Base-by-base conservation (phyloP, 2,888 invertebrate species). In the Brachyopa scutellaris region DNA sequence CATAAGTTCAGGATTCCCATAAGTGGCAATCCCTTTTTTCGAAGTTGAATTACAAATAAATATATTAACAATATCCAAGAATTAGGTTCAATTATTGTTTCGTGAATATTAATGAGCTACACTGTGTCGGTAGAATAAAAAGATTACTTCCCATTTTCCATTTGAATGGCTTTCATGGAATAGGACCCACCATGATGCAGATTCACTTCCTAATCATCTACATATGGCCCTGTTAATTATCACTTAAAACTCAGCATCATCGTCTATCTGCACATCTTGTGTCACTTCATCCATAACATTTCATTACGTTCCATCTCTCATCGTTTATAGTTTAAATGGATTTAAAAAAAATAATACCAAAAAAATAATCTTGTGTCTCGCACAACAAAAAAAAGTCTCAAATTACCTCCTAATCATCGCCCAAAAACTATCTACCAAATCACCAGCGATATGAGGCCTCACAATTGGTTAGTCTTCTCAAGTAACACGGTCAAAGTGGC, bases 371-470 rank as follows among this genome's bases (percentile, higher is more conserved):
- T 67, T 23, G 49, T 69, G 21, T 67, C 29, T 51, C 62, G 23
- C 47, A 57, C 40, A 69, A 69, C 23, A 55, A 33, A 61, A 62
- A 79, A 74, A 62, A 74, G 13, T 70, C 57, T 80, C 80, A 70
- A 74, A 76, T 80, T 80, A 76, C 80, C 2, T n/a, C 64, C 80
- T 59, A 80, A 80, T 80, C 80, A 70, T 59, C 74, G 77, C 77
- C 23, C 40, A 49, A 31, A 67, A 29, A 69, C 62, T 31, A 64
- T 62, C 67, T 55, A 74, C 74, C 73, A 62, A 64, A 70, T 73
- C 73, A 62, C 74, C 74, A 69, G 1, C 2, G 62, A 62, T 69
- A 64, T 57, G 57, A 80, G 62, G 74, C 31, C 74, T 42, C 51
- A 51, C 17, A 15, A 62, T 70, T 64, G 80, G 80, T 80, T 80